Conservation (phyloP, 2,797 vertebrate species). For the Urocyon cinereoargenteus region DNA sequence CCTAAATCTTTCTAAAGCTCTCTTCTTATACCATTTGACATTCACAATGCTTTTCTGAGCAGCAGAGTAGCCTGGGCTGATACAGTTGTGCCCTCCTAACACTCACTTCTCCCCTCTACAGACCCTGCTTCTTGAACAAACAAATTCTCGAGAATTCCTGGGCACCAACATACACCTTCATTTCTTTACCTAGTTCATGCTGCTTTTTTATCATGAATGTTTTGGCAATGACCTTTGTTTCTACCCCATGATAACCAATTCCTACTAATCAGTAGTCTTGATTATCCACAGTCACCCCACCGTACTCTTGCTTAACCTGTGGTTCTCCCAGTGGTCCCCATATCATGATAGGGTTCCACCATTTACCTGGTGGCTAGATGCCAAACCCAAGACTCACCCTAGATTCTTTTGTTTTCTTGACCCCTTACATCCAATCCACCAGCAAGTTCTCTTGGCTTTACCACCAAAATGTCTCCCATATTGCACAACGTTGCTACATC, state of each 20-base stretch:
- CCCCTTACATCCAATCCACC: not conserved
- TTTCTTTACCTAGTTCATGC: not conserved
- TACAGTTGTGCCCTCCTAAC: not conserved
- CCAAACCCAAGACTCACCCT: not conserved
- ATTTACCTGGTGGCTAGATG: not conserved
- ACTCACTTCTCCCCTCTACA: not conserved
- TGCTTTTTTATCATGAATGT: not conserved
- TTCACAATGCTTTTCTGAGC: too few species aligned
- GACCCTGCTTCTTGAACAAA: not conserved
- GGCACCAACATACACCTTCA: not conserved
- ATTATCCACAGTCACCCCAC: rapidly evolving
- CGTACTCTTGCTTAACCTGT: not conserved
- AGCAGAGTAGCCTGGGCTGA: too few species aligned
- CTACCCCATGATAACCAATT: not conserved
- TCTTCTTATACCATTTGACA: not conserved
- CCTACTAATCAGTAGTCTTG: not conserved
- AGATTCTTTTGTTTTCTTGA: not conserved
- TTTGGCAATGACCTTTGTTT: not conserved
- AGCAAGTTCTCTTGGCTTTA: not conserved
- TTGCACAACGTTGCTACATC: rapidly evolving
- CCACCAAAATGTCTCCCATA: not conserved
- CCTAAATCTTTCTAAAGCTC: not conserved
- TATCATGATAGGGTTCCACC: not conserved
- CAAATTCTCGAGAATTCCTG: not conserved
- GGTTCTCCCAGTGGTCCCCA: not conserved